phyloP scores from a whole-genome alignment of 2,797 vertebrate genomes.

The Brachymystax lenok region DNA sequence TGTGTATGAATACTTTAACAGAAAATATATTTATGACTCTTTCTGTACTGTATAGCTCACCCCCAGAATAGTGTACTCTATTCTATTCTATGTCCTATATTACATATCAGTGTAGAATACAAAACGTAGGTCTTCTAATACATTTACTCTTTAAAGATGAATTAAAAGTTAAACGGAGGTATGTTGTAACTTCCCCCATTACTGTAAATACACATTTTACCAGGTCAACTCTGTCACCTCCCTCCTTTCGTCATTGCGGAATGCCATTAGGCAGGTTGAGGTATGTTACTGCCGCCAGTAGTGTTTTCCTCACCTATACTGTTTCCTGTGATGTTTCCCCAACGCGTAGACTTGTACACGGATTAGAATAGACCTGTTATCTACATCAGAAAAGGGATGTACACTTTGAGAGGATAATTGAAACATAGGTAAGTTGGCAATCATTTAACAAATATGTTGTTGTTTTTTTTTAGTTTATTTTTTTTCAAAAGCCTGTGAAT shows the following conservation, averaged over 20 bases:
- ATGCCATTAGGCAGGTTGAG: slow-evolving; percentile 60
- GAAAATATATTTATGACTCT: no score
- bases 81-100: no score
- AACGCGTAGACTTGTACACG: background rate
- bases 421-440: background rate
- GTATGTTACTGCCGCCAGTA: background rate
- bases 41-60: no score
- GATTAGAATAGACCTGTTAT: background rate
- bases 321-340: background rate
- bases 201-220: background rate
- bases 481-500: background rate
- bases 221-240: slow-evolving; percentile 44
- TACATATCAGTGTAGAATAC: no score
- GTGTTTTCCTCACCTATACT: background rate
- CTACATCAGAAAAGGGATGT: background rate
- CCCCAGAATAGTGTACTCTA: no score
- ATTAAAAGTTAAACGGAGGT: background rate
- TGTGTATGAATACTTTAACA: no score
- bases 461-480: no score
- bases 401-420: background rate
- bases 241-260: slow-evolving; percentile 36
- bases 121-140: background rate
- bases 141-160: background rate
- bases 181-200: background rate
- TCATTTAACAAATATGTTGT: background rate